Percentiles rank a stretch among this genome's conserved stretches.
Evolutionary conservation across 2,888 invertebrate genomes (phyloP).

Genomic region (Agrochola macilenta): DNA sequence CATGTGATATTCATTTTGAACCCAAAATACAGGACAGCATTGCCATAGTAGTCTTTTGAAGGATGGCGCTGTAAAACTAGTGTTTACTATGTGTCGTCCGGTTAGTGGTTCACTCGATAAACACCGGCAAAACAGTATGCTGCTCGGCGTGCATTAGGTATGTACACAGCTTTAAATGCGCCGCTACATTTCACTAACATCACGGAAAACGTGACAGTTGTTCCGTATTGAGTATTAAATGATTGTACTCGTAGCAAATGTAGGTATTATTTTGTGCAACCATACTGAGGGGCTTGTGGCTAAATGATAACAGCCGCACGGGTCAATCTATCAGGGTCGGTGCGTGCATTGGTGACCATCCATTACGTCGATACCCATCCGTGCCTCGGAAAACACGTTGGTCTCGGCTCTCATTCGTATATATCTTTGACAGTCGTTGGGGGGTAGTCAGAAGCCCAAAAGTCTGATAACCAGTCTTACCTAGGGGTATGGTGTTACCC

Average conservation of each 20-base stretch:
- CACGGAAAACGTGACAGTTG: neutral
- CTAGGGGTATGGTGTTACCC: neutral
- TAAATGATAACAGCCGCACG: neutral
- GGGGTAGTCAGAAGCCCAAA: neutral
- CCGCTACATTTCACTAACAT: neutral
- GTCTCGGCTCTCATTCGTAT: neutral
- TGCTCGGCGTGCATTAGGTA: neutral
- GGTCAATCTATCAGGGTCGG: too few relatives aligned
- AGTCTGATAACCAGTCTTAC: neutral
- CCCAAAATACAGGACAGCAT: neutral
- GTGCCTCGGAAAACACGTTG: too few relatives aligned
- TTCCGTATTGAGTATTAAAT: neutral
- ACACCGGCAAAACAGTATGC: neutral
- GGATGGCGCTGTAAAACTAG: neutral
- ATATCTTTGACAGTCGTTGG: neutral
- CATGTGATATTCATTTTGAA: neutral
- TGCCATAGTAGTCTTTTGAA: neutral
- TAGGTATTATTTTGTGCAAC: neutral
- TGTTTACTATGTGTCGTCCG: neutral
- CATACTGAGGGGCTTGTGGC: neutral
- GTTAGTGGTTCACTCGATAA: neutral
- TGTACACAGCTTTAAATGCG: neutral
- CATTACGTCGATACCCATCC: neutral
- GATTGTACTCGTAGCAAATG: neutral
- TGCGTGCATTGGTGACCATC: neutral